Percentiles rank a stretch among this genome's conserved stretches.
Conservation (phyloP, 2,797 vertebrate genomes). For the Nyctibius grandis region DNA sequence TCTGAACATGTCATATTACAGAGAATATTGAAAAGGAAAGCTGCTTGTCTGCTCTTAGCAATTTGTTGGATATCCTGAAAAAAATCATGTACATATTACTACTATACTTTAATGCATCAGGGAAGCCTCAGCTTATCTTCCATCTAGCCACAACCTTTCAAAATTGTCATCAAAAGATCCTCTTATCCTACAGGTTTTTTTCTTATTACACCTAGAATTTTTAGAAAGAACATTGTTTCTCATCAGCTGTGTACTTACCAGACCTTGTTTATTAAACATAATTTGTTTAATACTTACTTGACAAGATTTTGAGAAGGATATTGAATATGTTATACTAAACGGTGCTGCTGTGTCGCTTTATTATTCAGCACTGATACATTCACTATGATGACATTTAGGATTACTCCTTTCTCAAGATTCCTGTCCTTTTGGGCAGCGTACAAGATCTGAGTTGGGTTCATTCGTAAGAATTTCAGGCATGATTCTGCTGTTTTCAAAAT, state of each 20-base stretch:
- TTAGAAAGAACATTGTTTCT: not conserved
- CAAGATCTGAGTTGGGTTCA: not conserved
- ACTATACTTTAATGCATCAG: not conserved
- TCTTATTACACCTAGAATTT: not conserved
- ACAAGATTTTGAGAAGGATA: not conserved
- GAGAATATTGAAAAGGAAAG: not conserved
- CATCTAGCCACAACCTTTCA: not conserved
- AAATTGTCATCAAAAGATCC: not conserved
- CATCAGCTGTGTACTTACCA: not conserved
- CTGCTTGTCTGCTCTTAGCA: accelerated
- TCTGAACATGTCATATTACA: not conserved
- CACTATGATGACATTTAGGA: not conserved
- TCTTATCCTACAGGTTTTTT: not conserved
- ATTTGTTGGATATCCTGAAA: not conserved
- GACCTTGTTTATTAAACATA: not conserved
- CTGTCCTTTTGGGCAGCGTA: not conserved
- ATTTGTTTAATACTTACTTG: not conserved
- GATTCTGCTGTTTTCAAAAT: not conserved
- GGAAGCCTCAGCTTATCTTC: not conserved
- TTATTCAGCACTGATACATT: not conserved
- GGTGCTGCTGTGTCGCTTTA: not conserved
- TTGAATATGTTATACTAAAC: not conserved
- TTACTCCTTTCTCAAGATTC: not conserved
- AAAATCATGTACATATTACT: not conserved
- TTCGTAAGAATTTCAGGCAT: not conserved